A percentile compares a stretch with the other conserved stretches of the same genome.
phyloP scores from a whole-genome alignment of 1,140 invertebrate genomes.

The Lepidotrigona ventralis region DNA sequence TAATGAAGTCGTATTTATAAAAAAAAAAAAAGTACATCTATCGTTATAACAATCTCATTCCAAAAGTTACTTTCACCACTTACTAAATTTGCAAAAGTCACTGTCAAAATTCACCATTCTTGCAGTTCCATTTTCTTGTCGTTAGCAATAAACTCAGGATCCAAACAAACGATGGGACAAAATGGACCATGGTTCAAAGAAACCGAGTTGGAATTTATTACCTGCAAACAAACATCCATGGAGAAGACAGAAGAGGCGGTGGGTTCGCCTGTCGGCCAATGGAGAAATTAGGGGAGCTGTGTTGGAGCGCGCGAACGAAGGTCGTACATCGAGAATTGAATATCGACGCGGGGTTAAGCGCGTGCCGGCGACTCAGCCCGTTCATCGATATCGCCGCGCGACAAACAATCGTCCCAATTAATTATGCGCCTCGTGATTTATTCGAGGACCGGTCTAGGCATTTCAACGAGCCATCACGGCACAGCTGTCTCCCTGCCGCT shows the following conservation, averaged over 20 bases:
- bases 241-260: not conserved
- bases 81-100: too few relatives aligned
- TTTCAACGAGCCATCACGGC: slow-evolving; percentile 47
- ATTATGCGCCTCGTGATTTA: slow-evolving; percentile 64
- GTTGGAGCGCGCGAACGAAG: not conserved
- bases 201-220: too few relatives aligned
- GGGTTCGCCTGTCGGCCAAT: not conserved
- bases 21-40: too few relatives aligned
- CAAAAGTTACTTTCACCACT: too few relatives aligned
- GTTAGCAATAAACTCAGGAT: too few relatives aligned
- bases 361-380: slow-evolving; percentile 29
- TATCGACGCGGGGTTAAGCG: slow-evolving; percentile 18
- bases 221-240: not conserved
- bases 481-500: slow-evolving; percentile 38
- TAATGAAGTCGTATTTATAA: too few relatives aligned
- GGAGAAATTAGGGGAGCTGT: not conserved
- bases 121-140: too few relatives aligned
- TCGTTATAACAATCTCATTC: too few relatives aligned
- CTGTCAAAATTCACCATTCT: too few relatives aligned
- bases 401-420: slow-evolving; percentile 64
- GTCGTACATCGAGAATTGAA: not conserved
- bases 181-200: too few relatives aligned
- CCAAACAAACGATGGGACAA: too few relatives aligned
- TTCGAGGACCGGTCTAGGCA: slow-evolving; percentile 50
- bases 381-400: slow-evolving; percentile 55